Conservation (phyloP, 2,797 vertebrate species). For the Lerista edwardsae region DNA sequence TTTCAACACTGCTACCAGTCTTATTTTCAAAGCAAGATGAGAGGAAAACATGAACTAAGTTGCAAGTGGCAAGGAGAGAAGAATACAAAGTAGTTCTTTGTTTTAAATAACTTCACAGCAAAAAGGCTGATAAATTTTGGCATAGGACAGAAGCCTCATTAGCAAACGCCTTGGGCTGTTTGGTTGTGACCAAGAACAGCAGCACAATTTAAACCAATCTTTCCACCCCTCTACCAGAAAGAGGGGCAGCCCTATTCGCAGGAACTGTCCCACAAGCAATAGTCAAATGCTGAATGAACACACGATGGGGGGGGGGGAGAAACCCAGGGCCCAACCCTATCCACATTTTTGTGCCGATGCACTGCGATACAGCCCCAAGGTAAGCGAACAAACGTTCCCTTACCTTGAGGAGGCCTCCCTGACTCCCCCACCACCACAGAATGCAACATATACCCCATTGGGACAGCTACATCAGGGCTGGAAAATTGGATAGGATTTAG, state of each 20-base stretch:
- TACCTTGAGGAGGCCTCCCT: no score
- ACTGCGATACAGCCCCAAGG: no score
- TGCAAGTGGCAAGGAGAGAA: not conserved
- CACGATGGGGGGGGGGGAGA: fast-evolving
- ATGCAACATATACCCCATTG: no score
- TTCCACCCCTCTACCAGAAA: not conserved
- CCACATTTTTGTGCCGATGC: no score
- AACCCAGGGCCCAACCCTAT: no score
- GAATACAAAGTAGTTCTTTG: conserved; percentile 21
- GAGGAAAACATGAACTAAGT: not conserved
- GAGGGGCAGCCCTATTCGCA: fast-evolving
- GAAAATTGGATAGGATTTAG: no score
- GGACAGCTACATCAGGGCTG: no score
- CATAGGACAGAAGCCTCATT: not conserved
- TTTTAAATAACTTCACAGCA: conserved; percentile 12
- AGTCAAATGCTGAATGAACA: not conserved
- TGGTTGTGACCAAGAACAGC: not conserved
- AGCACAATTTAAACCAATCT: not conserved
- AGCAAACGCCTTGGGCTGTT: not conserved
- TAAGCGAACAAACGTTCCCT: no score
- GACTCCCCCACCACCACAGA: no score
- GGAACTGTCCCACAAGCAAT: not conserved
- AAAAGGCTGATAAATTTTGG: conserved; percentile 1
- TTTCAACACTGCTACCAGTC: not conserved
- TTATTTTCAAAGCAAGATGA: not conserved